Evolutionary conservation across 2,113 vertebrate genomes (phyloP).

Genomic region (Castor canadensis): DNA sequence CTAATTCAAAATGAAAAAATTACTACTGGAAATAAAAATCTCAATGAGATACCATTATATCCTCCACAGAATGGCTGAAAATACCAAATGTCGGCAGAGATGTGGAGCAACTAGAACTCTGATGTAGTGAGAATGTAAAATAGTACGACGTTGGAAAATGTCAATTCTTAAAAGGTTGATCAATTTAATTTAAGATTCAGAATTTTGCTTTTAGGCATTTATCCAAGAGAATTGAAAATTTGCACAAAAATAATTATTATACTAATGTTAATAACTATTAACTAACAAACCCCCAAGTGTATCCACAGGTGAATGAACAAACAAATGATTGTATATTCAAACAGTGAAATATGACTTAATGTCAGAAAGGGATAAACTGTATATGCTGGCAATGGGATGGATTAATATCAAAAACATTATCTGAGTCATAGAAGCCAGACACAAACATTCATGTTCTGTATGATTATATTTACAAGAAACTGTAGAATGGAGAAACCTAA

Average conservation of each 20-base stretch:
- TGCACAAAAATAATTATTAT: background rate
- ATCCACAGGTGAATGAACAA: background rate
- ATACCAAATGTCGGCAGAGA: too few relatives aligned
- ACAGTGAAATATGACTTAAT: background rate
- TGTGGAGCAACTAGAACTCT: too few relatives aligned
- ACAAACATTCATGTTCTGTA: background rate
- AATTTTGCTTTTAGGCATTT: background rate
- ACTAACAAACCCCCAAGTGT: background rate
- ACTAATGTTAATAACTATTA: background rate
- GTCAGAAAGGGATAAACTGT: too few relatives aligned
- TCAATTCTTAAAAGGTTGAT: background rate
- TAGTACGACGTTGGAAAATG: too few relatives aligned
- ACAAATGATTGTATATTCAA: background rate
- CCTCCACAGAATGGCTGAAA: too few relatives aligned
- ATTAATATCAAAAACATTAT: too few relatives aligned
- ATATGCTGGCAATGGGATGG: too few relatives aligned
- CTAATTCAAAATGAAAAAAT: too few relatives aligned
- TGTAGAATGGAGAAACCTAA: background rate
- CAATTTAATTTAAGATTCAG: background rate
- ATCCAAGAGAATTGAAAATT: background rate
- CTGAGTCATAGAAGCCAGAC: background rate
- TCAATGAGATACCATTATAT: too few relatives aligned
- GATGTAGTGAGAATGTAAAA: too few relatives aligned
- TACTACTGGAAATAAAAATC: too few relatives aligned
- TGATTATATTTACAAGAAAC: background rate